Base-by-base conservation (phyloP, 2,888 invertebrate species). In the Melinopterus prodromus region DNA sequence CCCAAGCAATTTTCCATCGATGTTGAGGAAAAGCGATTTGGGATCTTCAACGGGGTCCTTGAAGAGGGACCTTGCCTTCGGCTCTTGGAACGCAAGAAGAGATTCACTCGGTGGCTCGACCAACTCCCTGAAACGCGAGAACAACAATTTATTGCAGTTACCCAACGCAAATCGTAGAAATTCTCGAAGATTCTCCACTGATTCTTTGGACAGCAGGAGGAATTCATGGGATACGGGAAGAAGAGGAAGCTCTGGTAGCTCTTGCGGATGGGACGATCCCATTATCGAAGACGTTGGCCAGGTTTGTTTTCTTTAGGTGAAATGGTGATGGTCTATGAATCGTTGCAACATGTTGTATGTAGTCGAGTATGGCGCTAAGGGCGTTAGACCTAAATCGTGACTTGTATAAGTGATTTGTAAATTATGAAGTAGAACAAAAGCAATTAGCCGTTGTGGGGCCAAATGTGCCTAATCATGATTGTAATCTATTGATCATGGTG, bases 171-270 rank as follows among this genome's bases (percentile, higher is more conserved):
- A 92, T 84, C 91, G 93, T 85, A 88, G 90, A 75, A 91, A 90
- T 76, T 89, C 90, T 71, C 88, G 91, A 80, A 89, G 92, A 81
- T 91, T 91, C 79, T 95, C 95, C 0, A 93, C 93, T 69, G 95
- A 95, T 88, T 95, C 95, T 0, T 87, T 95, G 88, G 95, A 95
- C 85, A 91, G 92, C 81, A 92, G 93, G 90, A 92, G 94, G 82
- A 92, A 92, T 84, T 92, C 93, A 76, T 95, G 94, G 94, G 95
- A 95, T 84, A 90, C 92, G 1, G 79, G 71, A 7, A 90, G 93
- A 82, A 90, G 93, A 81, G 92, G 92, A 14, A 92, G 92, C 84
- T 92, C 93, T n/a, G 91, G 92, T 16, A 92, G 93, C 71, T 89
- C 91, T 86, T 90, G 90, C 80, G 90, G 92, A 85, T 91, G 91